phyloP scores from a whole-genome alignment of 2,888 invertebrate genomes.

The Mesorhabditis spiculigera region DNA sequence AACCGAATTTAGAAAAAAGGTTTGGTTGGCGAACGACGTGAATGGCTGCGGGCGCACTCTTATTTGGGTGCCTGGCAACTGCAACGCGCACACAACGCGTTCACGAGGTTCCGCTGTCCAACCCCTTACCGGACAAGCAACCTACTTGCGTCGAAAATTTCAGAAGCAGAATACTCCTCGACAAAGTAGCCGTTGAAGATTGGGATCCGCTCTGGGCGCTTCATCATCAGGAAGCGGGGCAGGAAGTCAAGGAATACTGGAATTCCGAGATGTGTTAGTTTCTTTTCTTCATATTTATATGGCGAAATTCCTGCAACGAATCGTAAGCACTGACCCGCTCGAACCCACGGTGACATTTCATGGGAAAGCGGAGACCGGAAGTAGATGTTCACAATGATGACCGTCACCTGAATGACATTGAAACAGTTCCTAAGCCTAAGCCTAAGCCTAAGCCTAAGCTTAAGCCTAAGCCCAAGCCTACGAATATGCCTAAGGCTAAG shows the following conservation, averaged over 20 bases:
- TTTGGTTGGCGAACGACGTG: too few species aligned
- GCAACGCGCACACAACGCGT: too few species aligned
- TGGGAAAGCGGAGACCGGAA: conserved; percentile 95
- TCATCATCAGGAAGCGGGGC: conserved; percentile 75
- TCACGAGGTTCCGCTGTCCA: neutral
- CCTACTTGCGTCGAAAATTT: conserved; percentile 53
- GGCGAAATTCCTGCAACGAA: too few species aligned
- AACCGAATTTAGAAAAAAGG: too few species aligned
- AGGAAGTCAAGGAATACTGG: conserved; percentile 86
- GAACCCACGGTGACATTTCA: conserved; percentile 93
- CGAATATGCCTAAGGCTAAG: neutral
- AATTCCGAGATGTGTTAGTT: conserved; percentile 64
- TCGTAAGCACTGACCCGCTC: conserved; percentile 8
- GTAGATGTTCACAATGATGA: conserved; percentile 76
- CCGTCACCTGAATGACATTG: conserved; percentile 28
- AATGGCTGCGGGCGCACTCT: too few species aligned
- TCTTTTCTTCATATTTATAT: too few species aligned
- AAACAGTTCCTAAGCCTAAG: too few species aligned
- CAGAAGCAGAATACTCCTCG: conserved; percentile 54
- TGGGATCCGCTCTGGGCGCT: conserved; percentile 71
- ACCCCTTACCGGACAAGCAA: conserved; percentile 7
- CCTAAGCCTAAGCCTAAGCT: too few species aligned
- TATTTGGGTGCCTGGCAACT: too few species aligned
- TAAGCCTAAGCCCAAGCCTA: too few species aligned
- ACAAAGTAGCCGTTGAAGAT: conserved; percentile 51